A percentile compares a stretch with the other conserved stretches of the same genome.
These are phyloP conservation scores for Sesia bembeciformis DNA, from an alignment of 2,888 invertebrate species.

Conservation along the genomic window DNA sequence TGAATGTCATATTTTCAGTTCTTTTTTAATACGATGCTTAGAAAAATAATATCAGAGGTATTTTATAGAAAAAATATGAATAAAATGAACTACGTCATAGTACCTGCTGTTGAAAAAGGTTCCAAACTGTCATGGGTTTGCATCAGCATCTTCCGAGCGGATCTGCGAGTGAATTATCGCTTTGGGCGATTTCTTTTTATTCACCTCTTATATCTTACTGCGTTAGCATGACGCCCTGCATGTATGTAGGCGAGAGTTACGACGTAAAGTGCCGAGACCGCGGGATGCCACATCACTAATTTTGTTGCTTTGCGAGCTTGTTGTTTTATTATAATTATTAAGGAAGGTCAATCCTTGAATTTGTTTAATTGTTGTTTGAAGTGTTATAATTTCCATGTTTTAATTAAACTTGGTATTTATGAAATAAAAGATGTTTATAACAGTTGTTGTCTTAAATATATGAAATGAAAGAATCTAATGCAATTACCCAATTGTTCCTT, in stretches of 20 bases:
- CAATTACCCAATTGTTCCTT: no score
- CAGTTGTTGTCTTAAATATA: no score
- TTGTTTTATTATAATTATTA: conserved; percentile 14
- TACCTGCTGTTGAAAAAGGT: no score
- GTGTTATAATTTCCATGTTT: neutral
- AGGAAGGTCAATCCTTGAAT: conserved; percentile 2
- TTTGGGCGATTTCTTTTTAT: conserved; percentile 35
- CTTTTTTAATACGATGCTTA: no score
- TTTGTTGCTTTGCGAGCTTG: conserved; percentile 18
- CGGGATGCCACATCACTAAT: conserved; percentile 43
- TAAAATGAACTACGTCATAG: no score
- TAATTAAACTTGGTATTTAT: no score
- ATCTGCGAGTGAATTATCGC: conserved; percentile 43
- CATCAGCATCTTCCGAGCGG: conserved; percentile 40
- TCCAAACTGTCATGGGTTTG: conserved; percentile 2
- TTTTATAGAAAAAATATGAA: no score
- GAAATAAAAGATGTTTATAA: no score
- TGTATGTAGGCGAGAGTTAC: conserved; percentile 40
- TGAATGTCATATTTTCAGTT: no score
- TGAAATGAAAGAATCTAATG: no score
- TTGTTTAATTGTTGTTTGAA: conserved; percentile 5
- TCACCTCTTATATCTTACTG: conserved; percentile 29
- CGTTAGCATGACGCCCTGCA: conserved; percentile 26
- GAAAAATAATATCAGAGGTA: no score
- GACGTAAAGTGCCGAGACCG: conserved; percentile 24